Evolutionary conservation across 2,797 vertebrate genomes (phyloP).

Genomic region (Acanthopagrus latus): DNA sequence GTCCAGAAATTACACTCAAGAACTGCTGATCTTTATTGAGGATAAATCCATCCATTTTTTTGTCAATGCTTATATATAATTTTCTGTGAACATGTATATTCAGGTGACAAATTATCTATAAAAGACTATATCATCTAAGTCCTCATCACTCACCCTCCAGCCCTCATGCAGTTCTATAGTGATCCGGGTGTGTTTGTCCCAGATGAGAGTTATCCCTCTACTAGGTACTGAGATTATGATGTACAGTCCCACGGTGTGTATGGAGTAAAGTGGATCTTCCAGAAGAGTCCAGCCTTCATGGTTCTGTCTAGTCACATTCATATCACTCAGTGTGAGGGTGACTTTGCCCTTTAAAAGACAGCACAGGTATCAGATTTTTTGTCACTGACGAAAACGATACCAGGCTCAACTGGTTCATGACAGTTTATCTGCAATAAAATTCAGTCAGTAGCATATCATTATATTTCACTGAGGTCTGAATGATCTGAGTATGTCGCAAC

Average conservation of each 20-base stretch:
- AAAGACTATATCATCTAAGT: not conserved
- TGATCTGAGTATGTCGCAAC: not conserved
- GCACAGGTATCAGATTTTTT: not conserved
- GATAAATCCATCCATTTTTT: not conserved
- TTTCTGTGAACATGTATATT: not conserved
- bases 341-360: slow-evolving; percentile 61
- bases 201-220: slow-evolving; percentile 79
- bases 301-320: slow-evolving; percentile 72
- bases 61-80: not conserved
- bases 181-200: slow-evolving; percentile 86
- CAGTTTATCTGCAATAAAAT: not conserved
- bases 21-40: not conserved
- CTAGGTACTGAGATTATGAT: slow-evolving; percentile 76
- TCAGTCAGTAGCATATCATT: not conserved
- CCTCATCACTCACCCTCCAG: slow-evolving; percentile 74
- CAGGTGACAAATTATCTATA: not conserved
- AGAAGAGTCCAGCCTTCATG: slow-evolving; percentile 19
- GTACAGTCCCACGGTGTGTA: slow-evolving; percentile 82
- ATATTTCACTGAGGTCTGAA: not conserved
- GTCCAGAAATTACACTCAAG: not conserved
- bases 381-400: not conserved
- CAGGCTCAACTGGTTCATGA: not conserved
- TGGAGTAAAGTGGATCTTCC: slow-evolving; percentile 66
- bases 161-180: slow-evolving; percentile 65
- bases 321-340: slow-evolving; percentile 75